Conservation (phyloP, 2,113 vertebrate species). For the Turdus rufiventris region DNA sequence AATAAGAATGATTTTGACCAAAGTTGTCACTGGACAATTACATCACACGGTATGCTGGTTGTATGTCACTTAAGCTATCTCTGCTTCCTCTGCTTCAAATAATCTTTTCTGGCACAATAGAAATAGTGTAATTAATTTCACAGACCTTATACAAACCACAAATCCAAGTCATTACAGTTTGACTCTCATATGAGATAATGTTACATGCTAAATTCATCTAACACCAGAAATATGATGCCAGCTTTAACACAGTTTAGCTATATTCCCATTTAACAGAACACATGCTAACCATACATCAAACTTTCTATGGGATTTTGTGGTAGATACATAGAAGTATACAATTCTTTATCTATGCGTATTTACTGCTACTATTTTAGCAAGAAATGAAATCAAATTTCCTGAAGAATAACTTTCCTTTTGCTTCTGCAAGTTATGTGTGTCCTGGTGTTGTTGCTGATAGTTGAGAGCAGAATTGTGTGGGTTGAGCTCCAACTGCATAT, state of each 20-base stretch:
- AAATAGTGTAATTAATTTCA: background rate
- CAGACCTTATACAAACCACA: fast-evolving
- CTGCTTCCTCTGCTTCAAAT: fast-evolving
- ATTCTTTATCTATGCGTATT: background rate
- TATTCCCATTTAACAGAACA: background rate
- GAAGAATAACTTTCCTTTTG: background rate
- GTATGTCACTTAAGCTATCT: background rate
- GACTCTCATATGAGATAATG: background rate
- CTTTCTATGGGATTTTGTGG: background rate
- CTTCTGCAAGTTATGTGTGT: background rate
- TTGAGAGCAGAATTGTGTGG: background rate
- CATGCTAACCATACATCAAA: slow-evolving; percentile 19
- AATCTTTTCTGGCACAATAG: background rate
- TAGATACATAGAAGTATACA: background rate
- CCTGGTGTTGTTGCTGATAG: background rate
- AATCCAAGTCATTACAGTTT: background rate
- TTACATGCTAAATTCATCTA: background rate
- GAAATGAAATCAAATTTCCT: background rate
- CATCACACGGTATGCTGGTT: background rate
- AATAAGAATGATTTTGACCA: background rate
- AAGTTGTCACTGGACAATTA: background rate
- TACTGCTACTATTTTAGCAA: background rate
- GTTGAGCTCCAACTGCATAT: slow-evolving; percentile 3
- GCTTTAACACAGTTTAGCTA: background rate
- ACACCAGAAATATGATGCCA: background rate